Conservation (phyloP, 23 tunicate species). For the Trididemnum nubilum region DNA sequence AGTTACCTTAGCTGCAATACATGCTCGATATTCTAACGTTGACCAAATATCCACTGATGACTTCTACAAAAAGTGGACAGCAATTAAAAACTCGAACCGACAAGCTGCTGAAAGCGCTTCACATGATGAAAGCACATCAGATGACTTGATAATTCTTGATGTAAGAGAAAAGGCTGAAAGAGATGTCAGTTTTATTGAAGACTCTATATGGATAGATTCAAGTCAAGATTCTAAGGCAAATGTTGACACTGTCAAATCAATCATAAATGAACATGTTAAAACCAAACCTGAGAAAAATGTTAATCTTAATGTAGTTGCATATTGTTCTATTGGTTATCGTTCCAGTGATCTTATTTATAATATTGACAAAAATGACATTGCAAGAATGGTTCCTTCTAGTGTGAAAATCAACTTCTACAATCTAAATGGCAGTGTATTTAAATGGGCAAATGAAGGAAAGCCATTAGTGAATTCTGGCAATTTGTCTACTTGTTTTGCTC, state of each 20-base stretch:
- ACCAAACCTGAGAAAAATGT: background rate
- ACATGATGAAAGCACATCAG: background rate
- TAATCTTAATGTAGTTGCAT: conserved; percentile 52
- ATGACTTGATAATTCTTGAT: conserved; percentile 44
- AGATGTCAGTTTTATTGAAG: conserved; percentile 48
- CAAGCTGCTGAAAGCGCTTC: background rate
- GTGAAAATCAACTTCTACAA: conserved; percentile 27
- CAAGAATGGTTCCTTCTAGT: background rate
- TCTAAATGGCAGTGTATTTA: conserved; percentile 80
- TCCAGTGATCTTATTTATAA: conserved; percentile 40
- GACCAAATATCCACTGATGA: conserved; percentile 62
- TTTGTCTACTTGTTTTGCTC: conserved; percentile 48
- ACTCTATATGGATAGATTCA: conserved; percentile 46
- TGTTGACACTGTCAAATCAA: conserved; percentile 11
- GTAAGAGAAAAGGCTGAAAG: conserved; percentile 55
- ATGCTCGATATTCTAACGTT: conserved; percentile 46
- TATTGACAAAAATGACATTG: background rate
- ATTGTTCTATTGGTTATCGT: conserved; percentile 84
- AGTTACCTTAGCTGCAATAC: conserved; percentile 53
- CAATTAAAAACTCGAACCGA: background rate
- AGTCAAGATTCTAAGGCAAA: conserved; percentile 7
- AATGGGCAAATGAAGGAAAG: conserved; percentile 85
- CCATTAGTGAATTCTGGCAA: conserved; percentile 42
- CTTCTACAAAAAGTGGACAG: conserved; percentile 38
- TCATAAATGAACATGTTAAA: background rate